Evolutionary conservation across 2,113 vertebrate genomes (phyloP), one percentile per base, ranked within the genome.

Genomic region (Siniperca knerii): DNA sequence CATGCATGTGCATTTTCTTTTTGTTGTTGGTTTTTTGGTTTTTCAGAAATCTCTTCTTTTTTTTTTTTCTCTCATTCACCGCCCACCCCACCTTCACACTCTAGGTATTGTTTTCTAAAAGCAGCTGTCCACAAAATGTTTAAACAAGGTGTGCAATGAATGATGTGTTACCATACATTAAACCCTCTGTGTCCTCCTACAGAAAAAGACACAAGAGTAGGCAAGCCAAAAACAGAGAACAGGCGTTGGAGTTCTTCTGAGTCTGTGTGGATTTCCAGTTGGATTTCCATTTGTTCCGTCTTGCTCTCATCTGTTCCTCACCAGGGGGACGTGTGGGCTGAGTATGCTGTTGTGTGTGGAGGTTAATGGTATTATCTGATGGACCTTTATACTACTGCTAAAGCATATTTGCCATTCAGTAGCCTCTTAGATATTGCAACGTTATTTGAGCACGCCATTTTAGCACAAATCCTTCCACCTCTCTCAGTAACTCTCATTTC

Each of bases 131-230:
- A 88, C 90, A 94, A 93, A 94, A 89, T 90, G 85, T 78, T 64
- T 91, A 96, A 96, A 96, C 95, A 95, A 96, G 95, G 87, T 94
- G 92, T 94, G 95, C 95, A 94, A 96, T 96, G 96, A 97, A 97
- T 96, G 96, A 97, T 96, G 93, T 94, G 96, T 96, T 92, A 93
- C 90, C 90, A 89, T 74, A 44, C 83, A 79, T 79, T 40, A 52
- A 80, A 57, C 85, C 70, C 75, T 71, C 54, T 10, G 78, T 70
- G 42, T 80, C 68, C 66, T 77, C 58, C 65, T 25, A 69, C 75
- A 40, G 83, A 83, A 79, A 80, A 33, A 72, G 42, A 61, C 12
- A 33, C 62, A 8, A 61, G 18, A 68, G 71, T 25, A 52, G 50
- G 18, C 23, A 11, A 61, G 77, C 33, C 60, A 55, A 18, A 77